Base-by-base conservation (phyloP, 2,888 invertebrate genomes). In the Polietes domitor region DNA sequence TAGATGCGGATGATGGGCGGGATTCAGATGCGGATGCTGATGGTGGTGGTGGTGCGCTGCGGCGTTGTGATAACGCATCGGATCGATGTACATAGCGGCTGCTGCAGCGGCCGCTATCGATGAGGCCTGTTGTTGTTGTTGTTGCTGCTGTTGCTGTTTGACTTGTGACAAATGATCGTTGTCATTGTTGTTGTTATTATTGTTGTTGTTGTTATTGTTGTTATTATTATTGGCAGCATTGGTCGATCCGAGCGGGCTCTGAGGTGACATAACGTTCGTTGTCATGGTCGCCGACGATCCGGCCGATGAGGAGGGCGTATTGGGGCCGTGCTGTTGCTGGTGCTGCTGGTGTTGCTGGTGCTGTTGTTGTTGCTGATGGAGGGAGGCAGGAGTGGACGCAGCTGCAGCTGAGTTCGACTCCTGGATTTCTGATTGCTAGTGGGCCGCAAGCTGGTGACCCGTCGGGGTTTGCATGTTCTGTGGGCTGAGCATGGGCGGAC, bases 401-500 rank as follows among this genome's bases (percentile, higher is more conserved):
- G 91, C 91, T 91, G 91, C 92, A 91, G 92, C 92, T 91, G 92
- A 92, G 91, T 92, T 92, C 92, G 94, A 94, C 95, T 95, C 95
- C 95, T 95, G 96, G 95, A 95, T 95, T 95, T 95, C 95, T 93
- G 94, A 95, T 94, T 95, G 96, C 96, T 96, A 96, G 95, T 96
- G 96, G 88, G 96, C 96, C 94, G 95, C 94, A 88, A 96, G 93
- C 92, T 96, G 96, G 92, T 96, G 96, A 91, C 94, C 95, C 92
- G 96, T 96, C 88, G 95, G 94, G 89, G 95, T 94, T 91, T 94
- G 94, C 94, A 95, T 94, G 86, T 94, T 94, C 90, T 96, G 96
- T 90, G 97, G 97, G 88, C 96, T 96, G 89, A 96, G 93, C 96
- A 96, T 96, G 88, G 97, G 97, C 91, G 97, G 97, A 89, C 94